Evolutionary conservation across 2,113 vertebrate species (phyloP).

Genomic region (Ochotona curzoniae): DNA sequence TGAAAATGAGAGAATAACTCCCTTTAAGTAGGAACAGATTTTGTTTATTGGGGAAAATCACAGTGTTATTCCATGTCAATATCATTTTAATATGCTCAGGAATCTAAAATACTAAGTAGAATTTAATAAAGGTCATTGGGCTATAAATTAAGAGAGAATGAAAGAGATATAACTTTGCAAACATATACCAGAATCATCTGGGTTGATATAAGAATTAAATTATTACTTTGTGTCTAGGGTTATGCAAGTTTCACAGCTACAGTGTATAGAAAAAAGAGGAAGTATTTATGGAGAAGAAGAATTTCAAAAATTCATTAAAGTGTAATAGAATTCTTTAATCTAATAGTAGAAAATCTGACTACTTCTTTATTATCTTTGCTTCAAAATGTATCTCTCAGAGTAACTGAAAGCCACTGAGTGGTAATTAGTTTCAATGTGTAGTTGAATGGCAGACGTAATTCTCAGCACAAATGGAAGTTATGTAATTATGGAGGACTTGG

Average conservation of each 20-base stretch:
- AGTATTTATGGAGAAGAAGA: neutral
- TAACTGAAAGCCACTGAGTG: neutral
- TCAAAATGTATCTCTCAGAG: slow-evolving; percentile 16
- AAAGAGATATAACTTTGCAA: neutral
- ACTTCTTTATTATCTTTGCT: slow-evolving; percentile 26
- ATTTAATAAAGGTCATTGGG: slow-evolving; percentile 13
- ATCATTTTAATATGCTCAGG: slow-evolving; percentile 53
- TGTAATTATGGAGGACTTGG: neutral
- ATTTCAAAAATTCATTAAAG: neutral
- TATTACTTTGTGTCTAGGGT: slow-evolving; percentile 25
- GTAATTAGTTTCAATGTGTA: neutral
- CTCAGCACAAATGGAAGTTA: neutral
- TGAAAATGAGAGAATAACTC: slow-evolving; percentile 37
- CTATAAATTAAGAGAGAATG: slow-evolving; percentile 21
- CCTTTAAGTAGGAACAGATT: slow-evolving; percentile 49
- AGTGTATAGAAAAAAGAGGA: neutral
- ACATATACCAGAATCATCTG: slow-evolving; percentile 19
- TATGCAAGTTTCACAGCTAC: neutral
- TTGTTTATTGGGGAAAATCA: slow-evolving; percentile 57
- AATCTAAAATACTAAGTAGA: slow-evolving; percentile 43
- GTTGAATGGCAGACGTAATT: neutral
- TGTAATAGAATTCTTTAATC: neutral
- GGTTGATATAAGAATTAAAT: neutral
- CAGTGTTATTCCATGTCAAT: slow-evolving; percentile 33
- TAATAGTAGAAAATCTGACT: neutral